phyloP scores from a whole-genome alignment of 2,797 vertebrate genomes.

The Cirrhinus molitorella region DNA sequence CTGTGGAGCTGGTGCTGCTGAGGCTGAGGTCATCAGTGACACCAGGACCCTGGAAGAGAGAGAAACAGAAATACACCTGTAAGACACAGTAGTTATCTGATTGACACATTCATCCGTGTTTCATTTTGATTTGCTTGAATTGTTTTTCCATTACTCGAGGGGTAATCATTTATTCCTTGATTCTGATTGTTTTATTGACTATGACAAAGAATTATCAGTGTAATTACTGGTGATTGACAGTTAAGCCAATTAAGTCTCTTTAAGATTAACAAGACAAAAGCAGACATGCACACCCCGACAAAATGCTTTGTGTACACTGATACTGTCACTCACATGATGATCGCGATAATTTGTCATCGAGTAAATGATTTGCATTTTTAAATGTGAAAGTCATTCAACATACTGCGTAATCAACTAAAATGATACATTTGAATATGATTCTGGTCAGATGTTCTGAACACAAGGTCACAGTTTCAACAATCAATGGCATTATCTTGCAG shows the following conservation, averaged over 20 bases:
- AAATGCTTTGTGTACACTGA: conserved; percentile 8
- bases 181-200: conserved; percentile 39
- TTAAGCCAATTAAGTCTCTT: conserved; percentile 4
- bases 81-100: background rate
- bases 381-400: background rate
- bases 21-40: conserved; percentile 89
- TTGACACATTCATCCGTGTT: background rate
- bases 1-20: conserved; percentile 93
- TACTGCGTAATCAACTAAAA: background rate
- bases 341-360: background rate
- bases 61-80: conserved; percentile 22
- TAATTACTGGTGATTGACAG: conserved; percentile 37
- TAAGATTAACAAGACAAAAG: conserved; percentile 3
- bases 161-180: conserved; percentile 8
- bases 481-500: background rate
- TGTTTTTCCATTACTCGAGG: conserved; percentile 2
- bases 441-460: conserved; percentile 16
- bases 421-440: background rate
- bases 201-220: conserved; percentile 1
- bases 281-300: background rate
- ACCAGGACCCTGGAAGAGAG: conserved; percentile 80
- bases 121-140: background rate
- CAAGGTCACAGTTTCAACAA: background rate
- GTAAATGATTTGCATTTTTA: conserved; percentile 12
- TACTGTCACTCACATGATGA: conserved; percentile 13